Conservation (phyloP, 2,113 vertebrate species). For the Egretta garzetta region DNA sequence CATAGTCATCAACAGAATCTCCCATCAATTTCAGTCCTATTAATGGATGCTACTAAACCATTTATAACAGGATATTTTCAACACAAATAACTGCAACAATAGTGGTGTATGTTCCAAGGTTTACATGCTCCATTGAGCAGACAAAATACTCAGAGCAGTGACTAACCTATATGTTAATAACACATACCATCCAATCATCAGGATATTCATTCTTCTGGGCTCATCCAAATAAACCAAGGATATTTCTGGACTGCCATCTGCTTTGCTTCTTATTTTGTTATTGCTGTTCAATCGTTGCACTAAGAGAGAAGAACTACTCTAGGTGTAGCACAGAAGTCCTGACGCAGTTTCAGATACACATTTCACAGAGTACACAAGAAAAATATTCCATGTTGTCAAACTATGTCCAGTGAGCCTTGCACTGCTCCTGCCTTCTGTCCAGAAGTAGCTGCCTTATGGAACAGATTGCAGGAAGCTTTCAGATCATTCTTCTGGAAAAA, state of each 20-base stretch:
- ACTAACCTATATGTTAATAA: conserved; percentile 39
- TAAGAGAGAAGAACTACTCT: background rate
- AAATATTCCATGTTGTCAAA: background rate
- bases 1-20: background rate
- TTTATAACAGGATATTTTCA: background rate
- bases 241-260: conserved; percentile 41
- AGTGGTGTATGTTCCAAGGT: background rate
- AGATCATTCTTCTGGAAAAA: background rate
- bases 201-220: conserved; percentile 20
- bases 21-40: conserved; percentile 1
- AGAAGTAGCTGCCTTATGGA: background rate
- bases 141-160: conserved; percentile 19
- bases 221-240: conserved; percentile 17
- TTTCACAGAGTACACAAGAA: background rate
- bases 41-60: background rate
- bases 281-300: background rate
- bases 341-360: background rate
- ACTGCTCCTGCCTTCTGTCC: background rate
- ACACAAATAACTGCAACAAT: background rate
- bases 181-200: background rate
- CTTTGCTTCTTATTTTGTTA: conserved; percentile 23
- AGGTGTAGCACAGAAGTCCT: background rate
- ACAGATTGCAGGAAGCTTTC: background rate
- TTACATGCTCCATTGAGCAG: background rate
- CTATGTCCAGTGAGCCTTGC: background rate